Evolutionary conservation across 2,888 invertebrate genomes (phyloP).

Genomic region (Calliphora vomitoria): DNA sequence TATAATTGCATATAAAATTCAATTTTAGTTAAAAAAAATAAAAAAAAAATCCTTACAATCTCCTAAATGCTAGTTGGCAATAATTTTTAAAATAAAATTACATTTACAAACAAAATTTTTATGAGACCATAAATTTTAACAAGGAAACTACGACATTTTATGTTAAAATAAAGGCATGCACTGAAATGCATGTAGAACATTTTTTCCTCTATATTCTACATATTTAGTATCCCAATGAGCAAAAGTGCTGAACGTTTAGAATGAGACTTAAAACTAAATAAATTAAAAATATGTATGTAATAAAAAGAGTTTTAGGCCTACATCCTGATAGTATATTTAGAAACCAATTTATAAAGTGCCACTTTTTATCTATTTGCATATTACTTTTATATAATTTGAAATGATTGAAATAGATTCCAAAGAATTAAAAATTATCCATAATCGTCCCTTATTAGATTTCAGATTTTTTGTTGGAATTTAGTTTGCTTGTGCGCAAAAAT

Average conservation of each 20-base stretch:
- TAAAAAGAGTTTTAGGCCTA: too few relatives aligned
- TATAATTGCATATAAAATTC: neutral
- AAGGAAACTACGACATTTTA: neutral
- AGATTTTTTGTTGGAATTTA: too few relatives aligned
- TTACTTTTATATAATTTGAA: too few relatives aligned
- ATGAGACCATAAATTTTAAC: conserved; percentile 11
- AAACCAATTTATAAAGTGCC: too few relatives aligned
- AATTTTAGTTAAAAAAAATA: neutral
- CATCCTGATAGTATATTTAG: too few relatives aligned
- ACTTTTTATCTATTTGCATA: too few relatives aligned
- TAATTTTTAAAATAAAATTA: neutral
- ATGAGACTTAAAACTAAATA: neutral
- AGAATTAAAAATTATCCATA: too few relatives aligned
- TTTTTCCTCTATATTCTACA: neutral
- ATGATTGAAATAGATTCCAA: too few relatives aligned
- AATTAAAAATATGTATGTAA: too few relatives aligned
- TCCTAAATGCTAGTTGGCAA: neutral
- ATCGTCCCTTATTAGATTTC: too few relatives aligned
- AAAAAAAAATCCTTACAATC: neutral
- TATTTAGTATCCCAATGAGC: neutral
- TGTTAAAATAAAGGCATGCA: neutral
- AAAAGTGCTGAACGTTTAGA: neutral
- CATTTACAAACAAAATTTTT: neutral
- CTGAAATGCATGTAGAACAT: neutral
- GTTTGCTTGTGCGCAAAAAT: too few relatives aligned